Base-by-base conservation (phyloP, 2,888 invertebrate genomes). In the Lasioglossum lativentre region DNA sequence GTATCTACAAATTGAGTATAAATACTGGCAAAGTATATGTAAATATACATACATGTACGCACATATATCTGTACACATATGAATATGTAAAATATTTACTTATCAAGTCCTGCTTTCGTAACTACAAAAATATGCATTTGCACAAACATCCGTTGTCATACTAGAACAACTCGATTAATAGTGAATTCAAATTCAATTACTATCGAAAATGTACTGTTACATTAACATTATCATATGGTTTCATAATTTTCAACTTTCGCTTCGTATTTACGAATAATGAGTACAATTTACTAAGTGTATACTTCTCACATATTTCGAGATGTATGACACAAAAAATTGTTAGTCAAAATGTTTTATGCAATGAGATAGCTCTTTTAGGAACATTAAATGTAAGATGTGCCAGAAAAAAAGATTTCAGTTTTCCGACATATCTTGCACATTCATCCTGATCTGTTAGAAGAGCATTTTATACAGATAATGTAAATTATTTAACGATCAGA, bases 391-490 rank as follows among this genome's bases (percentile, higher is more conserved):
- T 90, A 86, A 89, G 89, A 86, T 72, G 66, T 79, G 76, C 30
- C 68, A 83, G 75, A 79, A 83, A 86, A n/a, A 79, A 8, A n/a
- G 8, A 19, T 75, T 23, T 19, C 71, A 47, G 81, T 84, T 85
- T 75, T 71, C 78, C 45, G 56, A 75, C 78, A 83, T 79, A 86
- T 75, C 81, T 84, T 80, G 75, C 87, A 87, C 82, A 88, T 38
- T 80, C 82, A 86, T 88, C 83, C 78, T 83, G 80, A 89, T 84
- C 73, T 38, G 71, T 86, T 72, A 72, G 23, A 59, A 82, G 77
- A 80, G 80, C 78, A 85, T 75, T 90, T 85, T 84, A 75, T 90
- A 90, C 85, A 90, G 47, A 77, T 66, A 80, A 90, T 83, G 80
- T 82, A 84, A 89, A 81, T 82, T 70, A 47, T 80, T 86, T 56